Base-by-base conservation (phyloP, 2,888 invertebrate genomes). In the Patella caerulea region DNA sequence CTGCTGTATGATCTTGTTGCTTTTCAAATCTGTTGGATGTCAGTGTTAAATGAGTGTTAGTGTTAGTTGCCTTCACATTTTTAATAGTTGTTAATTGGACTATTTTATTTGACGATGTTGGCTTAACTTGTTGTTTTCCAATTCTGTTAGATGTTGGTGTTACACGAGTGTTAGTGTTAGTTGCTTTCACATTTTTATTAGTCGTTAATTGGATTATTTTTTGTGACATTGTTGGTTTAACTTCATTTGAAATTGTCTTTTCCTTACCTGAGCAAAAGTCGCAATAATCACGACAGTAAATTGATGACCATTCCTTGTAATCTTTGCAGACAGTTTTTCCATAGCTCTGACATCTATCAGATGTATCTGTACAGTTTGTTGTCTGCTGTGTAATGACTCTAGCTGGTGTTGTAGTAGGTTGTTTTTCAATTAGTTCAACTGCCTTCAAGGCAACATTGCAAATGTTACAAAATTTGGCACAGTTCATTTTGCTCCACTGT, bases 401-500 rank as follows among this genome's bases (percentile, higher is more conserved):
- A 71, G 24, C 12, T 76, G 76, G 17, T 69, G 73, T 59, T 54
- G 72, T 65, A 34, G 29, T 71, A 0, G 65, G 9, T 17, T 56
- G 29, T 9, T 56, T 75, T 24, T 52, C 17, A 17, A 17, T 17
- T 19, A 19, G 45, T 45, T 72, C 78, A 76, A 45, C 45, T 45
- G 45, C 45, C 45, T 45, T 45, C 45, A 45, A 45, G 19, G 74
- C 17, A 19, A 76, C 17, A 19, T 76, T 81, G 78, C 87, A 86
- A 24, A 85, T 56, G 74, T 84, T 84, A 80, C 87, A 87, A 72
- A 82, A 81, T 11, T 74, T 76, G 73, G 81, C 78, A 78, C 87
- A 88, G 75, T 86, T 79, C 29, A 73, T 71, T 19, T 74, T 75
- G 0, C 86, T 81, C 87, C 87, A 88, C 0, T 79, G 78, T 53